These are phyloP conservation scores for Protosalanx chinensis DNA, from an alignment of 2,797 vertebrate genomes.

Conservation along the genomic window DNA sequence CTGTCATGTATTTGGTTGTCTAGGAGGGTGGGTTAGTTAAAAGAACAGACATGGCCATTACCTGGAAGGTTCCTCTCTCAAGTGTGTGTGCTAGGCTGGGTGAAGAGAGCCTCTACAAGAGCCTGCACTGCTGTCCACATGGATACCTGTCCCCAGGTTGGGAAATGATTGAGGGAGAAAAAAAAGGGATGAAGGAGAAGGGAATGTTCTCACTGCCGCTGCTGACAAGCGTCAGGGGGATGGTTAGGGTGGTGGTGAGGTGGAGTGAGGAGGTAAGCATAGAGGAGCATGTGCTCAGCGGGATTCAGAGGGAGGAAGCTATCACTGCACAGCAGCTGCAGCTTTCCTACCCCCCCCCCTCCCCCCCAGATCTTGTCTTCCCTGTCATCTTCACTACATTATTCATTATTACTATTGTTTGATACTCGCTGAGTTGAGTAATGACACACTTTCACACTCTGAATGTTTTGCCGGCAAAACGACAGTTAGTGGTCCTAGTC, in stretches of 20 bases:
- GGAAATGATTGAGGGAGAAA: not conserved
- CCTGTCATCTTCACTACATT: not conserved
- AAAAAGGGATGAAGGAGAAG: conserved; percentile 21
- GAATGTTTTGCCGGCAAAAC: too few species aligned
- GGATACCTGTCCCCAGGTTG: conserved; percentile 24
- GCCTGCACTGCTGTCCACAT: conserved; percentile 30
- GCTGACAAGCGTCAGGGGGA: too few species aligned
- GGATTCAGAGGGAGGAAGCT: conserved; percentile 38
- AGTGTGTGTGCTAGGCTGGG: conserved; percentile 54
- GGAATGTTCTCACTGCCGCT: too few species aligned
- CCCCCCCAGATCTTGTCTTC: not conserved
- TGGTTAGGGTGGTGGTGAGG: not conserved
- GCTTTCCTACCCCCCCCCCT: conserved; percentile 18
- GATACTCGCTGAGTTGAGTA: too few species aligned
- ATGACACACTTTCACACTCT: too few species aligned
- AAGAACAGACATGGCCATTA: conserved; percentile 53
- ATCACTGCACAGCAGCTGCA: conserved; percentile 27
- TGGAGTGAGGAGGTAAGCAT: not conserved
- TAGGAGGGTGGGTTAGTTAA: conserved; percentile 26
- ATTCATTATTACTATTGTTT: not conserved
- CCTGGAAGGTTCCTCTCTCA: conserved; percentile 55
- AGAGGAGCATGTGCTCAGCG: conserved; percentile 26
- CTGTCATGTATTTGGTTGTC: conserved; percentile 13
- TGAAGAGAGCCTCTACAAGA: conserved; percentile 30
- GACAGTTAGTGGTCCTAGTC: not conserved